Evolutionary conservation across 2,113 vertebrate genomes (phyloP), one percentile per base, ranked within the genome.

Genomic region (Cyanoliseus patagonus): DNA sequence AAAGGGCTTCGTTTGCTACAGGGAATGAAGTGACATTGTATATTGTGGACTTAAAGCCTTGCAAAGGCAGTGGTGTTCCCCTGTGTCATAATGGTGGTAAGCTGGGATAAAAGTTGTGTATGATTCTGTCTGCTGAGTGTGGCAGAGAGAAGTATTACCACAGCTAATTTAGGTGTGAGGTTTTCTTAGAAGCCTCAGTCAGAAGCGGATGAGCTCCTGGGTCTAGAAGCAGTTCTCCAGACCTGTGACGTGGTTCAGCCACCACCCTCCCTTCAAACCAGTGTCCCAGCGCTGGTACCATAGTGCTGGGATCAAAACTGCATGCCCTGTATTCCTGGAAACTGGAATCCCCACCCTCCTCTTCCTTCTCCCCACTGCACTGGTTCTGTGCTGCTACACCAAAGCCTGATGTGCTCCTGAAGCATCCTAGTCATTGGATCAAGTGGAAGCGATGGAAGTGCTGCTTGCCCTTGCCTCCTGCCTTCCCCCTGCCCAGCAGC

Each of bases 291-390:
- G 1, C 80, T 3, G 5, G 7, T 28, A 17, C 52, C 23, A 1
- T 4, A 10, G 17, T 19, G 33, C 57, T 59, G 57, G 33, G 33
- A 59, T 35, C n/a, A 59, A 59, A 59, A 4, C 33, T 59, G 61
- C 66, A 30, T 2, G 0, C 20, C 44, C 63, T 5, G 39, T 44
- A 31, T 63, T 90, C 64, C 72, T 81, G 49, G 17, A 62, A 33
- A 41, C 63, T 41, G 92, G 67, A 76, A 49, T 70, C 53, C 28
- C 4, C 6, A 35, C 75, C 37, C 37, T 81, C 24, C 2, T 77
- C 53, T 64, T 44, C 6, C 3, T 49, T 57, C 41, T 90, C 12
- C n/a, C 44, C 1, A 0, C 30, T n/a, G 2, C 2, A 0, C 47
- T 76, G 37, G 10, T 57, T 57, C 74, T 28, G 25, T 67, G 80